Evolutionary conservation across 2,797 vertebrate genomes (phyloP).

Genomic region (Momotus momota): DNA sequence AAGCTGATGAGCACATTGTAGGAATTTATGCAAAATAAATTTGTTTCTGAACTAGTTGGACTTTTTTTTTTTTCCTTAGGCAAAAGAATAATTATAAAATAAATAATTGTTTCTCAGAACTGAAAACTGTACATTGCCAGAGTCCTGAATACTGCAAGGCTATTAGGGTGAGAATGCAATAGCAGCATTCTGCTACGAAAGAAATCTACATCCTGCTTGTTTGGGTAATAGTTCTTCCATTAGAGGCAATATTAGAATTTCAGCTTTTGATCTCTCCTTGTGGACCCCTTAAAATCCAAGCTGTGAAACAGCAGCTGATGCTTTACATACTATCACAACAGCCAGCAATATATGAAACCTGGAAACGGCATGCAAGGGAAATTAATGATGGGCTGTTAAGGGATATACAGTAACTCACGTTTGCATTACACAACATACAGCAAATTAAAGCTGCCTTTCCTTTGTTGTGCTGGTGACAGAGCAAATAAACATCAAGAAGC

Average conservation of each 20-base stretch:
- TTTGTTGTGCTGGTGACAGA: constrained; percentile 25
- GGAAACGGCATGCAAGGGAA: constrained; percentile 39
- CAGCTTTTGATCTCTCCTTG: constrained; percentile 73
- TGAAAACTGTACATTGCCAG: background rate
- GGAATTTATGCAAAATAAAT: constrained; percentile 1
- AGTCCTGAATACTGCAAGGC: background rate
- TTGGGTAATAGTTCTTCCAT: constrained; percentile 68
- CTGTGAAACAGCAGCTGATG: constrained; percentile 76
- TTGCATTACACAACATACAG: constrained; percentile 57
- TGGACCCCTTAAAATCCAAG: constrained; percentile 72
- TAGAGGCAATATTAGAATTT: constrained; percentile 70
- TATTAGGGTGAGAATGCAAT: background rate
- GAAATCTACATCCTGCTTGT: constrained; percentile 59
- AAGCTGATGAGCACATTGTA: background rate
- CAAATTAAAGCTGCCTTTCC: constrained; percentile 35
- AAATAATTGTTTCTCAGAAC: background rate
- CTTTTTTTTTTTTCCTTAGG: background rate
- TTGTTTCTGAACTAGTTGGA: background rate
- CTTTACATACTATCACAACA: constrained; percentile 64
- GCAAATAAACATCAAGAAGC: background rate
- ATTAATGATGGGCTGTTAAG: constrained; percentile 55
- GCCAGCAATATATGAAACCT: constrained; percentile 64
- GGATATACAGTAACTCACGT: constrained; percentile 68
- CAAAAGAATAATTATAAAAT: background rate
- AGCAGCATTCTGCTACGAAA: constrained; percentile 50